Conservation (phyloP, 2,888 invertebrate species). For the Aporophyla lueneburgensis region DNA sequence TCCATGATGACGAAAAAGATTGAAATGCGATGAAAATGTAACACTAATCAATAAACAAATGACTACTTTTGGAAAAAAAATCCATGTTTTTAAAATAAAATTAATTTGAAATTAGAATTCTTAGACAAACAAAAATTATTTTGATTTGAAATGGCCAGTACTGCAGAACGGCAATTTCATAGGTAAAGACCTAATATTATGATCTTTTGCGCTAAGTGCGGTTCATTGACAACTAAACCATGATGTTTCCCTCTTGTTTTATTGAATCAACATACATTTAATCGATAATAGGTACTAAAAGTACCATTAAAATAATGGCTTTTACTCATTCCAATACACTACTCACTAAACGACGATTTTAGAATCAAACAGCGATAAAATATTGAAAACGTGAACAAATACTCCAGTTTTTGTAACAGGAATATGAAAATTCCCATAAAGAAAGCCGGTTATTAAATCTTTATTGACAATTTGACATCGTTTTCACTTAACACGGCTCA, state of each 20-base stretch:
- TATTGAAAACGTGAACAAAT: background rate
- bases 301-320: too few species aligned
- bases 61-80: too few species aligned
- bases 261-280: background rate
- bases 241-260: background rate
- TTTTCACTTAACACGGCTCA: conserved; percentile 56
- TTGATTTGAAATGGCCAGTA: too few species aligned
- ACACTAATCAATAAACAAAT: too few species aligned
- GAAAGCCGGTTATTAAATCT: conserved; percentile 40
- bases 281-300: background rate
- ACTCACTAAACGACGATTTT: background rate
- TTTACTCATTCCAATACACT: background rate
- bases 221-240: background rate
- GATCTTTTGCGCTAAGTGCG: background rate
- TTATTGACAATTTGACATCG: conserved; percentile 57
- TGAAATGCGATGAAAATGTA: too few species aligned
- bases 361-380: background rate
- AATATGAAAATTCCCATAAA: conserved; percentile 18
- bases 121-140: too few species aligned
- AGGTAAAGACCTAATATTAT: too few species aligned
- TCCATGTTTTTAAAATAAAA: too few species aligned
- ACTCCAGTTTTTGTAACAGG: background rate
- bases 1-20: too few species aligned
- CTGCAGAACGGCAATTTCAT: too few species aligned
- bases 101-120: too few species aligned